These are phyloP conservation scores for Apostichopus parvimensis DNA, from an alignment of 35 echinoderm and acorn worm species.

Conservation along the genomic window DNA sequence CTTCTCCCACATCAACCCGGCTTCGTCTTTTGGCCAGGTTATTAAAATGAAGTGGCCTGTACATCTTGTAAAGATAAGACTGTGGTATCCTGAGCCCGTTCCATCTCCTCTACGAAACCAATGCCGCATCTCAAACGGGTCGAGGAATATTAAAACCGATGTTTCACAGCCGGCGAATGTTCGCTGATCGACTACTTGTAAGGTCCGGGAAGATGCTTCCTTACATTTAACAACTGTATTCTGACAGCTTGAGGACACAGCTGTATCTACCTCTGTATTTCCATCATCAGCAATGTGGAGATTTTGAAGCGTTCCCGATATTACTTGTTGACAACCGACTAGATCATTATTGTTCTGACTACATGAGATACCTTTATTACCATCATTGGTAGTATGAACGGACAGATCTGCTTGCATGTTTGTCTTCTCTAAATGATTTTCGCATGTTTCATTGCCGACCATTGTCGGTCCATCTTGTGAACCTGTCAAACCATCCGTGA, in stretches of 20 bases:
- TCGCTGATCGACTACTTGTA: slow-evolving; percentile 32
- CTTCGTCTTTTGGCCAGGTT: slow-evolving; percentile 35
- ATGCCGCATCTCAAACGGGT: slow-evolving; percentile 39
- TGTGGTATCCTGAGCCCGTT: slow-evolving; percentile 37
- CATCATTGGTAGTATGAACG: too few species aligned
- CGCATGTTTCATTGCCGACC: too few species aligned
- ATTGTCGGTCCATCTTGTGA: not conserved
- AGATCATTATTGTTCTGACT: too few species aligned
- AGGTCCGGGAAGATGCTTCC: not conserved
- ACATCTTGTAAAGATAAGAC: slow-evolving; percentile 44
- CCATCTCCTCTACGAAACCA: slow-evolving; percentile 36
- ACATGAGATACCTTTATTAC: too few species aligned
- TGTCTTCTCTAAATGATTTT: too few species aligned
- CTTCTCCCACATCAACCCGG: slow-evolving; percentile 4
- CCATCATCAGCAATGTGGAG: too few species aligned
- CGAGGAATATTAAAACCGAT: slow-evolving; percentile 28
- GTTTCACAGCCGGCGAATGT: slow-evolving; percentile 44
- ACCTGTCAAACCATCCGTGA: not conserved
- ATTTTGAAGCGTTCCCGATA: too few species aligned
- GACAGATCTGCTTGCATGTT: too few species aligned
- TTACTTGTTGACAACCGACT: too few species aligned
- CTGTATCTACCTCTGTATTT: too few species aligned
- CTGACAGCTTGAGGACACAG: too few species aligned
- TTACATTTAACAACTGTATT: not conserved
- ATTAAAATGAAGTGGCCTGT: slow-evolving; percentile 42